Conservation (phyloP, 2,113 vertebrate genomes). For the Ailurus styani region DNA sequence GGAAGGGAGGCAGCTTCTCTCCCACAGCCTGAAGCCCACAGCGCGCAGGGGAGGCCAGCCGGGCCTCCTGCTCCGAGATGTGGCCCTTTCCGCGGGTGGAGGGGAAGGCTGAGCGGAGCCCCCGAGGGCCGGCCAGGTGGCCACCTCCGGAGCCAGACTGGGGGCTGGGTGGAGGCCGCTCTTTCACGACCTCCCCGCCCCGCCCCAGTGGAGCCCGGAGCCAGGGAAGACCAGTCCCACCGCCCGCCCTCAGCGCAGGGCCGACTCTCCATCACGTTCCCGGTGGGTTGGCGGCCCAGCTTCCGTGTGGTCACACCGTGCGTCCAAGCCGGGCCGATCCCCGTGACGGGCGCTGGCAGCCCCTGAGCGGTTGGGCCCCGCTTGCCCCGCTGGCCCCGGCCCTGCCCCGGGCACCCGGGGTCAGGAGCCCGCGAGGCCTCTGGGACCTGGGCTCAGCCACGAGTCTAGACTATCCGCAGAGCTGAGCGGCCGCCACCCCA, state of each 20-base stretch:
- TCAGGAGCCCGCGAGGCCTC: background rate
- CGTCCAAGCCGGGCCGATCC: background rate
- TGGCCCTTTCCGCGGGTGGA: rapidly evolving
- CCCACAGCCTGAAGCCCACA: background rate
- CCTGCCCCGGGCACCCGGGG: background rate
- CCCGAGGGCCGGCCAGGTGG: background rate
- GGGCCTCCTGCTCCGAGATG: background rate
- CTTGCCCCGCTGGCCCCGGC: background rate
- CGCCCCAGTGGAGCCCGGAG: background rate
- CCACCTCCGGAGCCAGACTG: background rate
- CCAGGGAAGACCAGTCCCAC: rapidly evolving
- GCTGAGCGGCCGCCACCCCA: background rate
- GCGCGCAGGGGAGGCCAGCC: background rate
- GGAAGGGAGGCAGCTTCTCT: background rate
- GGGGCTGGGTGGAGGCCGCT: background rate
- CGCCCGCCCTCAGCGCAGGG: no score
- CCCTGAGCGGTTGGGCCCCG: background rate
- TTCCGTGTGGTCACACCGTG: background rate
- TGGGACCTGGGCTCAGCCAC: background rate
- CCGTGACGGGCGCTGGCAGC: background rate
- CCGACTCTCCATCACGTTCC: no score
- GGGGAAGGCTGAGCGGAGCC: background rate
- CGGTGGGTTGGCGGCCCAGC: background rate
- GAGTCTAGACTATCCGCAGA: background rate
- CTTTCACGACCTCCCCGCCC: background rate